Percentiles rank a stretch among this genome's conserved stretches.
These are phyloP conservation scores for Hirundichthys speculiger DNA, from an alignment of 2,113 vertebrate genomes.

Conservation along the genomic window DNA sequence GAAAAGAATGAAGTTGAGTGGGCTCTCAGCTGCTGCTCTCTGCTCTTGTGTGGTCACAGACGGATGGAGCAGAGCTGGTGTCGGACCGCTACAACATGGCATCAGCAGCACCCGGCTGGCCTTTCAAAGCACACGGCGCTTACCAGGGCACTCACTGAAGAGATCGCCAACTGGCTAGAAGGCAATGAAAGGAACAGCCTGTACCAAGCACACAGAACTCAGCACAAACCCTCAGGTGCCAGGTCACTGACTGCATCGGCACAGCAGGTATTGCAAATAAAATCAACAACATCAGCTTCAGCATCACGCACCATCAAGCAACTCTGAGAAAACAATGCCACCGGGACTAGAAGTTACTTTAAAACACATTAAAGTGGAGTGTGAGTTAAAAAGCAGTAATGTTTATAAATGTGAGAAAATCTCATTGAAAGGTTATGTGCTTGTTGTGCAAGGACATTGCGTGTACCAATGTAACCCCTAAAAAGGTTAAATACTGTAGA, in stretches of 20 bases:
- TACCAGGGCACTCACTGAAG: constrained; percentile 27
- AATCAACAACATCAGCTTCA: constrained; percentile 24
- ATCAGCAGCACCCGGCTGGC: constrained; percentile 37
- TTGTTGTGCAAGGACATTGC: too few relatives aligned
- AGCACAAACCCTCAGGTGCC: constrained; percentile 11
- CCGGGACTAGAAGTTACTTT: not conserved
- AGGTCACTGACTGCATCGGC: constrained; percentile 36
- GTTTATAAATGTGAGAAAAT: too few relatives aligned
- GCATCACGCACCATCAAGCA: constrained; percentile 3
- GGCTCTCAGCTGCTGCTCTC: constrained; percentile 13
- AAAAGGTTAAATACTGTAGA: too few relatives aligned
- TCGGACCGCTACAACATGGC: constrained; percentile 25
- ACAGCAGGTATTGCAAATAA: not conserved
- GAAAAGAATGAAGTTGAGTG: constrained; percentile 9
- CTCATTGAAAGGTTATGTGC: too few relatives aligned
- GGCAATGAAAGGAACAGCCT: constrained; percentile 30
- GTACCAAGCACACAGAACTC: constrained; percentile 12
- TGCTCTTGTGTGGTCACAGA: not conserved
- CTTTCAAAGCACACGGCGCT: constrained; percentile 44
- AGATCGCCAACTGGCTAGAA: constrained; percentile 19
- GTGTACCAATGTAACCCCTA: too few relatives aligned
- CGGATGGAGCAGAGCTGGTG: constrained; percentile 23
- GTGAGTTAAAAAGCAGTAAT: too few relatives aligned
- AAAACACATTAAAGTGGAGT: not conserved
- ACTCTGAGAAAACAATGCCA: not conserved